Conservation (phyloP, 2,888 invertebrate species). For the Lepidochitona cinerea region DNA sequence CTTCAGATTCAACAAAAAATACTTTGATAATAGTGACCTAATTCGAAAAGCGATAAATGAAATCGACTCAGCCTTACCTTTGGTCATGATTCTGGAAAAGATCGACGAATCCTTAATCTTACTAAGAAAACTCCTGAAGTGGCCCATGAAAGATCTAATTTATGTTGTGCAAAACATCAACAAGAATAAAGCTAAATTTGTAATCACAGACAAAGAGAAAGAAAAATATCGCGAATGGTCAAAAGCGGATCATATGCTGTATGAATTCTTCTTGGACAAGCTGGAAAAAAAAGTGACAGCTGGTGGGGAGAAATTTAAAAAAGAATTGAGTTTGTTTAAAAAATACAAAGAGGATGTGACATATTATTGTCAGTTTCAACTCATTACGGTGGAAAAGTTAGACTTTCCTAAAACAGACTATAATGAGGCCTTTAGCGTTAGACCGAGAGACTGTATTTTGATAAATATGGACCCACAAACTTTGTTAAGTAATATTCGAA, state of each 20-base stretch:
- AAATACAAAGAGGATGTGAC: neutral
- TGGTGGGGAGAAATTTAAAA: neutral
- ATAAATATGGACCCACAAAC: neutral
- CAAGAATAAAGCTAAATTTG: neutral
- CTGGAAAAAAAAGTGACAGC: neutral
- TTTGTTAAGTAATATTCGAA: neutral
- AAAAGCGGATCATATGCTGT: neutral
- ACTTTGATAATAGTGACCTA: neutral
- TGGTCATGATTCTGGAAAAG: conserved; percentile 29
- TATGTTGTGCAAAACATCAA: conserved; percentile 34
- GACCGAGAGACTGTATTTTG: neutral
- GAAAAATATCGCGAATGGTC: neutral
- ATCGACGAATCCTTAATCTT: conserved; percentile 35
- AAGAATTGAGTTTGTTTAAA: neutral
- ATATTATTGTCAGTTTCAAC: neutral
- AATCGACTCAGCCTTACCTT: conserved; percentile 28
- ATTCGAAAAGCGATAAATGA: neutral
- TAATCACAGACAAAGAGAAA: neutral
- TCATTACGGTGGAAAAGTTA: neutral
- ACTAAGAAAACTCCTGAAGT: conserved; percentile 24
- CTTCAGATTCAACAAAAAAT: neutral
- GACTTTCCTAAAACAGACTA: neutral
- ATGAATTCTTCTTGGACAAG: neutral
- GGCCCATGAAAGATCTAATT: conserved; percentile 30
- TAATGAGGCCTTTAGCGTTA: neutral